These are phyloP conservation scores for Sphyrna mokarran DNA, from an alignment of 2,113 vertebrate species.

Conservation along the genomic window DNA sequence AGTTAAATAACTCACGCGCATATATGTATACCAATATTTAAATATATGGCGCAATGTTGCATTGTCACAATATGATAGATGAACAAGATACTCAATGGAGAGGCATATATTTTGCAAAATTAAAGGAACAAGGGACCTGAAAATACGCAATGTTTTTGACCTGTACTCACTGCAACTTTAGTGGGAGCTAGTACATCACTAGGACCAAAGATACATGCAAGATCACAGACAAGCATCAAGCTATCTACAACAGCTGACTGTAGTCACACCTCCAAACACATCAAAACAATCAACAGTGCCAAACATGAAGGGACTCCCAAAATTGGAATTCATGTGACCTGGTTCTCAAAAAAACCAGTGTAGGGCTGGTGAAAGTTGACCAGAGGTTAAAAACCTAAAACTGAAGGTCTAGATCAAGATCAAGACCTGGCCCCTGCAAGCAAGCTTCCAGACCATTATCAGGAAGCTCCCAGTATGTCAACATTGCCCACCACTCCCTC, in stretches of 20 bases:
- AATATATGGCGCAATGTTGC: background rate
- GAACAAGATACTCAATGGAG: background rate
- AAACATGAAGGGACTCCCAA: background rate
- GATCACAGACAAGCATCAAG: background rate
- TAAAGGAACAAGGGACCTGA: background rate
- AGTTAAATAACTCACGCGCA: background rate
- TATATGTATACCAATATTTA: background rate
- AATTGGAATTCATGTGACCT: background rate
- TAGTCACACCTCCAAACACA: background rate
- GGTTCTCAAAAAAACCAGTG: background rate
- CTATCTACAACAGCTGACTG: background rate
- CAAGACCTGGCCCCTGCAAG: background rate
- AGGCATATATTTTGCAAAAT: background rate
- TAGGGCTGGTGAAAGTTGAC: background rate
- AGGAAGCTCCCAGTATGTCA: background rate
- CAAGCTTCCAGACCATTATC: background rate
- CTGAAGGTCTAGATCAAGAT: background rate
- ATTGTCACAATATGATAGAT: conserved; percentile 13
- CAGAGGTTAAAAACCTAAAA: background rate
- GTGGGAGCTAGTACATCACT: background rate
- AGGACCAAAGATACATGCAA: background rate
- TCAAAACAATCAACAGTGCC: background rate
- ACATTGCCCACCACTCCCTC: background rate
- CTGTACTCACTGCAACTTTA: background rate
- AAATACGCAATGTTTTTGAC: background rate